Evolutionary conservation across 2,888 invertebrate species (phyloP).

Genomic region (Scaptomyza polygonia): DNA sequence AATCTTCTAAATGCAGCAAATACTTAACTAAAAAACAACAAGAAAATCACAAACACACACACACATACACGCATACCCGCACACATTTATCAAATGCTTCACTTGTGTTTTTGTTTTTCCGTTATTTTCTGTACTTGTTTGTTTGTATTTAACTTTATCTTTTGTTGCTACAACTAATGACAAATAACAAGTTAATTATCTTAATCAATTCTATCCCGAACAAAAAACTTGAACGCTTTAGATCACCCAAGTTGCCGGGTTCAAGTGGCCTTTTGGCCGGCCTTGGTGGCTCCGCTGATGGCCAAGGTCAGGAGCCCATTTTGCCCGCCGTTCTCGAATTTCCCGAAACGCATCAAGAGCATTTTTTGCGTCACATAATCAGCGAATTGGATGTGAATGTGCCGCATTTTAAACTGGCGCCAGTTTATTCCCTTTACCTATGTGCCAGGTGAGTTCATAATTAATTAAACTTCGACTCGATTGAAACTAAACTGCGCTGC

Average conservation of each 20-base stretch:
- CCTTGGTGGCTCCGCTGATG: conserved; percentile 66
- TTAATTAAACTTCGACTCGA: neutral
- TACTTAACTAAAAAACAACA: conserved; percentile 16
- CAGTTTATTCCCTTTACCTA: conserved; percentile 98
- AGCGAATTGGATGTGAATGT: conserved; percentile 94
- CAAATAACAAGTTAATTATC: conserved; percentile 18
- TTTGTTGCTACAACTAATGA: conserved; percentile 19
- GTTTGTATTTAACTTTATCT: conserved; percentile 46
- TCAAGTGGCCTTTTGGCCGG: conserved; percentile 62
- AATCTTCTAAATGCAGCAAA: conserved; percentile 22
- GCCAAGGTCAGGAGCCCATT: conserved; percentile 93
- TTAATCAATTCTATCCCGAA: conserved; percentile 5
- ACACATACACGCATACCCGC: conserved; percentile 5
- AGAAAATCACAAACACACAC: conserved; percentile 18
- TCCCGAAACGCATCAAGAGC: conserved; percentile 96
- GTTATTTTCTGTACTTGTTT: conserved; percentile 8
- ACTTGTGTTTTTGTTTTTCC: conserved; percentile 3
- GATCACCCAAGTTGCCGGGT: conserved; percentile 81
- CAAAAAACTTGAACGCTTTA: conserved; percentile 38
- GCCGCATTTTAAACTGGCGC: conserved; percentile 97
- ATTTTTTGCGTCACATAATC: conserved; percentile 94
- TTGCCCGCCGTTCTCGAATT: conserved; percentile 97
- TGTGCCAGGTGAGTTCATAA: conserved; percentile 90
- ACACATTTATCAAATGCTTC: conserved; percentile 17
- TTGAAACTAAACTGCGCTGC: conserved; percentile 7